Evolutionary conservation across 2,888 invertebrate genomes (phyloP).

Genomic region (Laothoe populi): DNA sequence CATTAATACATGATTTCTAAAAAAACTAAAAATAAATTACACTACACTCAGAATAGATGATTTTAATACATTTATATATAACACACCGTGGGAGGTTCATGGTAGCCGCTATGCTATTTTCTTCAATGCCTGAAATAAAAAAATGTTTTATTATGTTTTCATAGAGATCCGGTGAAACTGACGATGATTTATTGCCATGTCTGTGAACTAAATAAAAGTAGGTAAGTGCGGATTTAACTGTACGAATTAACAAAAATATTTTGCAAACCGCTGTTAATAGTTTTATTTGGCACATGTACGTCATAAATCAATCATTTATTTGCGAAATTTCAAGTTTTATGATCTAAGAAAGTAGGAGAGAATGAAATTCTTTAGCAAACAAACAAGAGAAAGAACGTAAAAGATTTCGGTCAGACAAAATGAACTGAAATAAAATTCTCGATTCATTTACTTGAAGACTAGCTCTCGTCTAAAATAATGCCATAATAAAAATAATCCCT

Average conservation of each 20-base stretch:
- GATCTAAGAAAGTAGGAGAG: not conserved
- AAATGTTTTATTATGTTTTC: conserved; percentile 23
- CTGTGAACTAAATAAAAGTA: conserved; percentile 24
- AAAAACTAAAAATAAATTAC: conserved; percentile 38
- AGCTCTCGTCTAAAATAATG: no score
- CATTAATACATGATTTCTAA: conserved; percentile 38
- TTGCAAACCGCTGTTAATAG: conserved; percentile 4
- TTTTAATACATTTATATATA: conserved; percentile 39
- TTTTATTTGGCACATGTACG: conserved; percentile 17
- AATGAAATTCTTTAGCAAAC: not conserved
- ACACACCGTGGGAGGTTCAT: conserved; percentile 38
- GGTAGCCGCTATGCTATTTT: conserved; percentile 27
- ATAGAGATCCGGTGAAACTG: conserved; percentile 14
- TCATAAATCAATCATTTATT: conserved; percentile 25
- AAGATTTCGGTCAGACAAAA: not conserved
- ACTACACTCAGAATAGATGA: conserved; percentile 35
- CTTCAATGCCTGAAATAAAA: conserved; percentile 26
- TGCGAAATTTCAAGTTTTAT: not conserved
- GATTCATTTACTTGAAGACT: no score
- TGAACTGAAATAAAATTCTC: not conserved
- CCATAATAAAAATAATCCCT: no score
- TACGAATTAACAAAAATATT: conserved; percentile 17
- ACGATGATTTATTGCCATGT: conserved; percentile 23
- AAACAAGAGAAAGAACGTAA: not conserved
- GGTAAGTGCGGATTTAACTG: conserved; percentile 12